Percentiles rank a stretch among this genome's conserved stretches.
These are phyloP conservation scores for Drosophila ezoana DNA, from an alignment of 2,888 invertebrate species.

Conservation along the genomic window DNA sequence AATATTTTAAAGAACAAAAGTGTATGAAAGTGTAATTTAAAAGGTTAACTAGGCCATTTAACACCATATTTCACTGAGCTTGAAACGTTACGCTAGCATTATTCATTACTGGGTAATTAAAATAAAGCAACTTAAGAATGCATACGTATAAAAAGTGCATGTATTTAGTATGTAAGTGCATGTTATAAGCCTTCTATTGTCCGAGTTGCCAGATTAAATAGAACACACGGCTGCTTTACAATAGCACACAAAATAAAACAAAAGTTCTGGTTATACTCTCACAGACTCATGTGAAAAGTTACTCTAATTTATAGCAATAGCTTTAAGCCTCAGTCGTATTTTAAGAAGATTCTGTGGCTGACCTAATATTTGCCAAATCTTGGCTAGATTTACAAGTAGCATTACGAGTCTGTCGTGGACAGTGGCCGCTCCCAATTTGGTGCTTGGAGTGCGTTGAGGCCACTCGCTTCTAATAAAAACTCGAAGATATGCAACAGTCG, in stretches of 20 bases:
- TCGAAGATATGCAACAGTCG: conserved; percentile 43
- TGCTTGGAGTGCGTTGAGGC: conserved; percentile 20
- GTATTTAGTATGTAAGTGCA: neutral
- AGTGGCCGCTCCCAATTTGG: conserved; percentile 1
- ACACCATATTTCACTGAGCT: no score
- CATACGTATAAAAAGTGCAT: neutral
- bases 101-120: neutral
- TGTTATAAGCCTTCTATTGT: neutral
- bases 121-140: neutral
- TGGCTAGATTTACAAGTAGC: conserved; percentile 36
- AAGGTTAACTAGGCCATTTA: neutral
- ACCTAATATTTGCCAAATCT: conserved; percentile 44
- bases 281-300: conserved; percentile 7
- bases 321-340: conserved; percentile 19
- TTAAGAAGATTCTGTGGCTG: conserved; percentile 11
- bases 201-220: neutral
- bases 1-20: conserved; percentile 33
- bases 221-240: conserved; percentile 4
- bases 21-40: neutral
- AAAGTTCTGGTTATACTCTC: neutral
- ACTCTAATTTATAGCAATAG: conserved; percentile 7
- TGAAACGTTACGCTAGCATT: neutral
- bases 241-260: neutral
- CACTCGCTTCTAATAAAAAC: conserved; percentile 55
- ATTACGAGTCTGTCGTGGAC: conserved; percentile 15